Percentiles rank a stretch among this genome's conserved stretches.
phyloP scores from a whole-genome alignment of 2,888 invertebrate species.

The Stictocephala bisonia region DNA sequence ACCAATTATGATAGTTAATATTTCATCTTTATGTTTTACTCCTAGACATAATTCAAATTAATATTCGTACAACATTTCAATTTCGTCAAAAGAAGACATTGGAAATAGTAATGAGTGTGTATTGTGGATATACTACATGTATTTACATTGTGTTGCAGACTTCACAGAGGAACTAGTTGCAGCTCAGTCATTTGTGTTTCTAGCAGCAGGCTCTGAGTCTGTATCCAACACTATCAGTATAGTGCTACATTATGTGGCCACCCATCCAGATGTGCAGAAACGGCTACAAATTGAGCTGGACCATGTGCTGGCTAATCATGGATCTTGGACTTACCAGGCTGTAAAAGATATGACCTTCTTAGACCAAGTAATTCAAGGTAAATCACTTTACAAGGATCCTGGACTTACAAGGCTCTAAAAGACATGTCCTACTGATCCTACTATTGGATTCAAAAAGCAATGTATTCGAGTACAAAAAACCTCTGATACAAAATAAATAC shows the following conservation, averaged over 20 bases:
- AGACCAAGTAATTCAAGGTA: slow-evolving; percentile 44
- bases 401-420: slow-evolving; percentile 45
- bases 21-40: too few relatives aligned
- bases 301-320: slow-evolving; percentile 36
- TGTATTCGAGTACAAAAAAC: too few relatives aligned
- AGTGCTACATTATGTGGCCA: slow-evolving; percentile 33
- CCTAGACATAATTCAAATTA: too few relatives aligned
- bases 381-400: slow-evolving; percentile 45
- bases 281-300: slow-evolving; percentile 44
- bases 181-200: slow-evolving; percentile 50
- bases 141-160: slow-evolving; percentile 46
- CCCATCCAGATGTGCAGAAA: slow-evolving; percentile 39
- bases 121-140: too few relatives aligned
- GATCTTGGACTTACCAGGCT: slow-evolving; percentile 44
- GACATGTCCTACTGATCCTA: slow-evolving; percentile 47
- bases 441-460: too few relatives aligned
- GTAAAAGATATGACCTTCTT: slow-evolving; percentile 47
- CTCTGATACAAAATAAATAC: too few relatives aligned
- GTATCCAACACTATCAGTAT: slow-evolving; percentile 44
- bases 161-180: slow-evolving; percentile 43
- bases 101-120: too few relatives aligned
- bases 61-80: too few relatives aligned
- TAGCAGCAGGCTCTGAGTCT: slow-evolving; percentile 49
- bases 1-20: too few relatives aligned
- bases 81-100: too few relatives aligned